A percentile compares a stretch with the other conserved stretches of the same genome.
phyloP scores from a whole-genome alignment of 2,888 invertebrate genomes.

The Lasiommata megera region DNA sequence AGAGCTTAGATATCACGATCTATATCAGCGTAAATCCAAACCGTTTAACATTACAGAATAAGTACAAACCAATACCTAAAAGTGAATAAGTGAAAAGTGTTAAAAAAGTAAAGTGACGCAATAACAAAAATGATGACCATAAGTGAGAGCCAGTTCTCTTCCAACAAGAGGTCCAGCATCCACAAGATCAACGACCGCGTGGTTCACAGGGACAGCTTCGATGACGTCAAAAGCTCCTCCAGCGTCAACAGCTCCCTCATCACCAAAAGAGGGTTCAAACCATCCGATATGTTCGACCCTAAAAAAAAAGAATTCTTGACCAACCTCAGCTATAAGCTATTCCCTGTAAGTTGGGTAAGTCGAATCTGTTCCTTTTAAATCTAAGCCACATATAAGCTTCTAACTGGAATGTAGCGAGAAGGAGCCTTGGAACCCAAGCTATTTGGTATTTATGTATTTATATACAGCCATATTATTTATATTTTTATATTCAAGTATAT shows the following conservation, averaged over 20 bases:
- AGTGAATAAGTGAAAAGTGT: slow-evolving; percentile 24
- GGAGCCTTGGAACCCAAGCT: slow-evolving; percentile 39
- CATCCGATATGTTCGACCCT: slow-evolving; percentile 92
- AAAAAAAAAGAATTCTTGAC: slow-evolving; percentile 90
- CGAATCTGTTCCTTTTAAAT: slow-evolving; percentile 40
- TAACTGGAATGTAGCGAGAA: slow-evolving; percentile 58
- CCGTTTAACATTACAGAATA: not conserved
- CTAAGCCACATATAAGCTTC: slow-evolving; percentile 44
- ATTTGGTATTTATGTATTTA: slow-evolving; percentile 39
- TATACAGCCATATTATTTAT: slow-evolving; percentile 30
- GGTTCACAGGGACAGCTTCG: slow-evolving; percentile 70
- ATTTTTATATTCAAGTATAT: slow-evolving; percentile 29
- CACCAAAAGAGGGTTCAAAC: slow-evolving; percentile 89
- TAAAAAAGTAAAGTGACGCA: slow-evolving; percentile 32
- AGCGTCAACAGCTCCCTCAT: slow-evolving; percentile 83
- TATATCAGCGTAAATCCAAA: not conserved
- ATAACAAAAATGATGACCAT: slow-evolving; percentile 74
- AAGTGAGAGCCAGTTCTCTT: slow-evolving; percentile 77
- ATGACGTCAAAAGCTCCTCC: slow-evolving; percentile 73
- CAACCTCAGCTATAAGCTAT: slow-evolving; percentile 89
- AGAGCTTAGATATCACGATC: too few relatives aligned
- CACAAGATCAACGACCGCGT: slow-evolving; percentile 75
- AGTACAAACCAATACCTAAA: not conserved
- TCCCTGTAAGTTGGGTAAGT: slow-evolving; percentile 91
- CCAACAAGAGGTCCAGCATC: slow-evolving; percentile 75